phyloP scores from a whole-genome alignment of 2,797 vertebrate genomes.

The Centropyge bicolor region DNA sequence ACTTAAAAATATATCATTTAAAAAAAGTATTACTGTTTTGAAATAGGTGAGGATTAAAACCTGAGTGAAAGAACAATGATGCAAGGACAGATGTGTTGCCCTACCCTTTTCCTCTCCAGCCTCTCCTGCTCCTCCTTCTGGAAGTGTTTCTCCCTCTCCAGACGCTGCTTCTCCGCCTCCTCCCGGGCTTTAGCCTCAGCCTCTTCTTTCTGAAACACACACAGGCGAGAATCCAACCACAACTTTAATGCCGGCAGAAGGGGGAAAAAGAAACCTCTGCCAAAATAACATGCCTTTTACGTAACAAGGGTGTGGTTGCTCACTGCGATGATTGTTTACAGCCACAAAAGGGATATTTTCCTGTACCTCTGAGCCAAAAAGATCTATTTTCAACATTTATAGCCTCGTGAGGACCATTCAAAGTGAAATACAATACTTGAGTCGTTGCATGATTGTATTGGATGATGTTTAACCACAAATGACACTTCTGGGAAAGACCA shows the following conservation, averaged over 20 bases:
- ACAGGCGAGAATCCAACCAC: slow-evolving; percentile 66
- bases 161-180: slow-evolving; percentile 93
- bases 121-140: slow-evolving; percentile 97
- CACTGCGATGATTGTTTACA: slow-evolving; percentile 70
- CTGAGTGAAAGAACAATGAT: slow-evolving; percentile 30
- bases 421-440: slow-evolving; percentile 47
- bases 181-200: slow-evolving; percentile 90
- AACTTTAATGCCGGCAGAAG: slow-evolving; percentile 44
- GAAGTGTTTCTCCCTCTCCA: slow-evolving; percentile 97
- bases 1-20: background rate
- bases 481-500: slow-evolving; percentile 53
- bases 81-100: slow-evolving; percentile 38
- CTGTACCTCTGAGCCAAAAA: slow-evolving; percentile 43
- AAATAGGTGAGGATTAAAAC: slow-evolving; percentile 12
- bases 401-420: slow-evolving; percentile 11
- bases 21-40: slow-evolving; percentile 9
- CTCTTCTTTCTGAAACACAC: slow-evolving; percentile 91
- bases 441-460: slow-evolving; percentile 33
- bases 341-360: slow-evolving; percentile 66
- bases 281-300: slow-evolving; percentile 64
- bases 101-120: slow-evolving; percentile 94
- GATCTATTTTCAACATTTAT: slow-evolving; percentile 66
- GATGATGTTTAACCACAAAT: slow-evolving; percentile 40
- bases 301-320: slow-evolving; percentile 65
- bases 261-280: slow-evolving; percentile 33